phyloP scores from a whole-genome alignment of 1,140 invertebrate genomes.

The Neoseiulus cucumeris region DNA sequence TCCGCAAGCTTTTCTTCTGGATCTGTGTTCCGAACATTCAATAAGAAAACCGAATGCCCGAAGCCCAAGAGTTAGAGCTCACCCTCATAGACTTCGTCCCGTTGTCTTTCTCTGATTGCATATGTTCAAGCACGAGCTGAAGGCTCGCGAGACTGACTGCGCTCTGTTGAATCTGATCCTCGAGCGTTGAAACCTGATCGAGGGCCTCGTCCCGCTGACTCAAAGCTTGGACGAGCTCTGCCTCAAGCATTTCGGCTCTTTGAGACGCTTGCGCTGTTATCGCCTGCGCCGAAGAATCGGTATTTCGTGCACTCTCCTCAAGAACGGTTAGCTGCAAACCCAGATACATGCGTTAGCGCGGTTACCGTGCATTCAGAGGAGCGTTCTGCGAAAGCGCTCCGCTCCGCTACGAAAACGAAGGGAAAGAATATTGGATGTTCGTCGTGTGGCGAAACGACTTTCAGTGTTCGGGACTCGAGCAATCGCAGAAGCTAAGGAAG shows the following conservation, averaged over 20 bases:
- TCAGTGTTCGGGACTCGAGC: no score
- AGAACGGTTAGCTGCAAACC: neutral
- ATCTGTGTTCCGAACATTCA: no score
- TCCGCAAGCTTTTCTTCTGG: no score
- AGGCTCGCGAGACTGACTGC: neutral
- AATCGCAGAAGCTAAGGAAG: no score
- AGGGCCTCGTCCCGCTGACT: neutral
- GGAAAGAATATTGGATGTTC: no score
- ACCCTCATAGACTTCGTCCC: neutral
- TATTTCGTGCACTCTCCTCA: neutral
- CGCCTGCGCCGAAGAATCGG: neutral
- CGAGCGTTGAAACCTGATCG: neutral
- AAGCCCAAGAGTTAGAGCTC: no score
- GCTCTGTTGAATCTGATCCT: neutral
- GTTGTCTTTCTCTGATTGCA: neutral
- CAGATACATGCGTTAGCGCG: no score
- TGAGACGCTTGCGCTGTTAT: neutral
- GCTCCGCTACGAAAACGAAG: no score
- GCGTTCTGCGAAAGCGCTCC: no score
- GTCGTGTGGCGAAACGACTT: no score
- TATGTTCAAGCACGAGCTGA: slow-evolving; percentile 1
- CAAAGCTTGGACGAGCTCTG: neutral
- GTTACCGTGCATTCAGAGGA: no score
- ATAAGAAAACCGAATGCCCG: no score
- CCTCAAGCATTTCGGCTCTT: neutral